Base-by-base conservation (phyloP, 2,888 invertebrate genomes). In the Laothoe populi region DNA sequence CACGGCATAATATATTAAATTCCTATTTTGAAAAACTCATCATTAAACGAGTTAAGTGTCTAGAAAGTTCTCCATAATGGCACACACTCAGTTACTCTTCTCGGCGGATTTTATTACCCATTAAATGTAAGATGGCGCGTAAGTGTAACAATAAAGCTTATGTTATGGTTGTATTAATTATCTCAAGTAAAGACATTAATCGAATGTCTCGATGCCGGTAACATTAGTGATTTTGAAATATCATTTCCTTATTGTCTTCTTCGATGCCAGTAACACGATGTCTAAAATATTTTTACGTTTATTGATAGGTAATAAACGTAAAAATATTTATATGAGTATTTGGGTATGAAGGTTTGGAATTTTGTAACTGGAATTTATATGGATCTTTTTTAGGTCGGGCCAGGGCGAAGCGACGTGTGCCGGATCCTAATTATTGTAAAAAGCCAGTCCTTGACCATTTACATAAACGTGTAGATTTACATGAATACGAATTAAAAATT, bases 321-420 rank as follows among this genome's bases (percentile, higher is more conserved):
- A n/a, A n/a, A n/a, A n/a, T n/a, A n/a, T n/a, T n/a, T n/a, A n/a
- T n/a, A n/a, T 19, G 19, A 44, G 19, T 10, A 44, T 35, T 19
- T 19, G 53, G 49, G 53, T 21, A 53, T 53, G 8, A 49, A 49
- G 26, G 16, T 31, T 49, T 53, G 49, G 31, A 53, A 35, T 31
- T 53, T 53, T 35, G 53, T 53, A 35, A 19, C 16, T 53, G 53
- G 53, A 53, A 53, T 53, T 53, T 53, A 53, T 53, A 53, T 35
- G 35, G 53, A 35, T 53, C 31, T 53, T 53, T 44, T 49, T 53
- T 49, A 53, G 53, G 53, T 19, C 53, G 16, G 31, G 44, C 19
- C 53, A 11, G 19, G 19, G 53, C 53, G 24, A n/a, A 48, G 26
- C 53, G 53, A 53, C 53, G 53, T 53, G 53, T 53, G 53, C 4